Evolutionary conservation across 2,797 vertebrate genomes (phyloP).

Genomic region (Avahi laniger): DNA sequence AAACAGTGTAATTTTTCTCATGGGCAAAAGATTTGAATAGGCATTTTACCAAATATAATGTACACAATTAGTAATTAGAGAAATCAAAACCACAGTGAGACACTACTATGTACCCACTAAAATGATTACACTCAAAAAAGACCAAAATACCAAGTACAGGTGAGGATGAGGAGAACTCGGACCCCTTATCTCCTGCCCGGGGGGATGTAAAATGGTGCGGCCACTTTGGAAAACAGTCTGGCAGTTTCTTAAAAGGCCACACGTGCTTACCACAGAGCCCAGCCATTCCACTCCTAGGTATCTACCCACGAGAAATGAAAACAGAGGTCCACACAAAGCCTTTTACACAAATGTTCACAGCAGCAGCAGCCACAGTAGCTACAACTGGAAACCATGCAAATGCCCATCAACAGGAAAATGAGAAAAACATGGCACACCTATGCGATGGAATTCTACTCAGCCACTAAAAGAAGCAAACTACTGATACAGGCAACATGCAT

Average conservation of each 20-base stretch:
- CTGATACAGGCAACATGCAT: fast-evolving
- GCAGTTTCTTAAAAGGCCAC: not conserved
- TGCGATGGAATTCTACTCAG: not conserved
- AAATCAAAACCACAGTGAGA: not conserved
- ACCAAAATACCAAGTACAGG: not conserved
- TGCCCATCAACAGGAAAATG: not conserved
- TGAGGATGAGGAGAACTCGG: not conserved
- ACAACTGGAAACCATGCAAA: not conserved
- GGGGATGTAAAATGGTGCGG: too few species aligned
- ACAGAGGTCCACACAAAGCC: not conserved
- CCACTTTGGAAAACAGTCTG: not conserved
- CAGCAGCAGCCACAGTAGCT: too few species aligned
- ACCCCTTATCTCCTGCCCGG: not conserved
- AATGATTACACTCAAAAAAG: not conserved
- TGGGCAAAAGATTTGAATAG: not conserved
- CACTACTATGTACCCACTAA: not conserved
- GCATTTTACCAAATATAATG: not conserved
- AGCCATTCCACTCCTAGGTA: too few species aligned
- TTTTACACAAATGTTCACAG: not conserved
- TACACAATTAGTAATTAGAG: not conserved
- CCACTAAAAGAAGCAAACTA: too few species aligned
- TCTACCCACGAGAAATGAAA: not conserved
- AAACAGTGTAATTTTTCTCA: not conserved
- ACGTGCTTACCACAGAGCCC: not conserved
- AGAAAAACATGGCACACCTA: fast-evolving